Base-by-base conservation (phyloP, 2,113 vertebrate genomes). In the Coptodon rendalli region DNA sequence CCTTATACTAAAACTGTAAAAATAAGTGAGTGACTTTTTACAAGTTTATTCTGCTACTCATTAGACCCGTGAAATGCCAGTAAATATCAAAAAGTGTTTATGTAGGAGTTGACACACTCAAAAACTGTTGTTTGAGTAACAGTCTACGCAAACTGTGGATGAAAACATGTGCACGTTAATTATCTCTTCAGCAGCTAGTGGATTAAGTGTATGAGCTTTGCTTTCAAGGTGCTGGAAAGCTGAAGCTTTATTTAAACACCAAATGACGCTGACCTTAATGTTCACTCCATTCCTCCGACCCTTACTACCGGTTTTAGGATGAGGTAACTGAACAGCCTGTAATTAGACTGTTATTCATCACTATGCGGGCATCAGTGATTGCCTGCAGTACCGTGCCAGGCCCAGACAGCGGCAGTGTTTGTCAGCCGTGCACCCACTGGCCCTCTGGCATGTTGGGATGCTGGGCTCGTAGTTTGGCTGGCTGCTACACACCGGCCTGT, bases 391-490 rank as follows among this genome's bases (percentile, higher is more conserved):
- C 80, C 24, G 2, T n/a, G 38, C 73, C 93, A 92, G 89, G 93
- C 93, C 95, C 96, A 94, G 92, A 85, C 87, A 91, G 94, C 84
- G 95, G 95, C 94, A 88, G 89, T 93, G 93, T 94, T 92, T 68
- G 38, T 91, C 90, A 93, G 90, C 66, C n/a, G 6, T 91, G 86
- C 80, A 27, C 53, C 57, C 19, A 6, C 78, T 92, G 89, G 91
- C 90, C 92, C 88, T 86, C 82, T 88, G 83, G 87, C 90, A 91
- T 91, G 95, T 96, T 96, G 89, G 89, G 94, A 96, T 95, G 94
- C 95, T 91, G 93, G 89, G 87, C 93, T 95, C 84, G 92, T 95
- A 93, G 89, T 89, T 59, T 22, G 57, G 43, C 86, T 68, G 89
- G 88, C 90, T 93, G 89, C 89, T 86, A 63, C 17, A 22, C 85